These are phyloP conservation scores for Gadus macrocephalus DNA, from an alignment of 2,113 vertebrate genomes.

Conservation along the genomic window DNA sequence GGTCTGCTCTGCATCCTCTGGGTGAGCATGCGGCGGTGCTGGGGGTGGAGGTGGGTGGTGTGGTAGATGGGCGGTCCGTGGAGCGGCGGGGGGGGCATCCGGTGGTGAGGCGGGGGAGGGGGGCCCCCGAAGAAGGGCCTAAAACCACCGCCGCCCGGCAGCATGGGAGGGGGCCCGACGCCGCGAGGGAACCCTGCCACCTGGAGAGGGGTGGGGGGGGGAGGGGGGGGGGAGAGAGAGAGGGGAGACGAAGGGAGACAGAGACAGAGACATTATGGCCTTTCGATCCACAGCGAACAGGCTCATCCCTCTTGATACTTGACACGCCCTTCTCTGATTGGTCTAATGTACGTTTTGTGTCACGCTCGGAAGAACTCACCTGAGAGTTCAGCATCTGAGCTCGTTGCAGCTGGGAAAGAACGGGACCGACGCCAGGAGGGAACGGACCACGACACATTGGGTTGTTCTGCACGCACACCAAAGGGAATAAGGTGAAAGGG, in stretches of 20 bases:
- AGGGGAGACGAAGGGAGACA: constrained; percentile 24
- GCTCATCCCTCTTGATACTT: no score
- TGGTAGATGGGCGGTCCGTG: constrained; percentile 76
- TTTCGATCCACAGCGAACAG: no score
- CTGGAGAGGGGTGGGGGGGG: no score
- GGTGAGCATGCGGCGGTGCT: constrained; percentile 88
- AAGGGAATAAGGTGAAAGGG: no score
- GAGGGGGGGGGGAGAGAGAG: constrained; percentile 63
- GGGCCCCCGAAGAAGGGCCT: constrained; percentile 80
- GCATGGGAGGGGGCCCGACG: constrained; percentile 68
- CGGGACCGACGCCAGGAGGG: constrained; percentile 79
- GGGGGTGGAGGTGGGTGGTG: constrained; percentile 92
- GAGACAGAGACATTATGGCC: constrained; percentile 9
- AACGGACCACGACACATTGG: constrained; percentile 85
- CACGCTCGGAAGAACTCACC: constrained; percentile 36
- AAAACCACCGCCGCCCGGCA: constrained; percentile 81
- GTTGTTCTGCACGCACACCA: constrained; percentile 73
- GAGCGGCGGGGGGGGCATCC: constrained; percentile 61
- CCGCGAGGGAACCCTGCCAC: constrained; percentile 67
- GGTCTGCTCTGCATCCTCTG: constrained; percentile 88
- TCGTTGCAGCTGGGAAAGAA: constrained; percentile 89
- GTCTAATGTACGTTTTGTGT: no score
- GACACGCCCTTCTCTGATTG: no score
- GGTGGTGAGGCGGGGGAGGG: constrained; percentile 64
- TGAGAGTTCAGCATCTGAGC: constrained; percentile 83